Percentiles rank a stretch among this genome's conserved stretches.
phyloP scores from a whole-genome alignment of 2,797 vertebrate genomes.

The Chromobotia macracanthus region DNA sequence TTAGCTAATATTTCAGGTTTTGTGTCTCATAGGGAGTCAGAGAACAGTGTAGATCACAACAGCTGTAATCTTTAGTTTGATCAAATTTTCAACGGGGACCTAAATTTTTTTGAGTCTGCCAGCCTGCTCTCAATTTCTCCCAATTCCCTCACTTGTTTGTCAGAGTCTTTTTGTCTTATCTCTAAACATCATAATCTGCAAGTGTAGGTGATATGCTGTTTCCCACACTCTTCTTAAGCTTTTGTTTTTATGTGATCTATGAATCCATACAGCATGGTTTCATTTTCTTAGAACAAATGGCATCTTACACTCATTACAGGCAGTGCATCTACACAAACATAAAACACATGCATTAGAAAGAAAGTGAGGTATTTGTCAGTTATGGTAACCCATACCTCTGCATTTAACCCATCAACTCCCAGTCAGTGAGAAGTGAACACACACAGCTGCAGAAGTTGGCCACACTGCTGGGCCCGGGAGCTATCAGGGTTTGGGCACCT shows the following conservation, averaged over 20 bases:
- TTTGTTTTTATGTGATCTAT: slow-evolving; percentile 28
- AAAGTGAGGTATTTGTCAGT: neutral
- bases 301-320: neutral
- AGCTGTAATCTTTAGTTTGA: slow-evolving; percentile 46
- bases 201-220: slow-evolving; percentile 24
- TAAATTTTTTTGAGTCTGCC: too few species aligned
- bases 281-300: slow-evolving; percentile 11
- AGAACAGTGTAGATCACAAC: slow-evolving; percentile 43
- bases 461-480: too few species aligned
- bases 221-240: slow-evolving; percentile 13
- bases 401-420: too few species aligned
- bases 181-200: slow-evolving; percentile 45
- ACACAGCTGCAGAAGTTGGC: too few species aligned
- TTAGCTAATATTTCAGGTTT: slow-evolving; percentile 37
- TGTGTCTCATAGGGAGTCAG: slow-evolving; percentile 21
- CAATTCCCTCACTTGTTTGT: slow-evolving; percentile 45
- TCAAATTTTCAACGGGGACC: slow-evolving; percentile 39
- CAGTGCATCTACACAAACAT: neutral
- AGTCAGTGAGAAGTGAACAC: too few species aligned
- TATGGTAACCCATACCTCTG: too few species aligned
- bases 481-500: too few species aligned
- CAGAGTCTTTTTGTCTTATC: slow-evolving; percentile 46
- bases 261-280: slow-evolving; percentile 9
- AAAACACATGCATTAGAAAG: neutral
- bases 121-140: too few species aligned